Evolutionary conservation across 1,140 invertebrate genomes (phyloP).

Genomic region (Nylanderia fulva): DNA sequence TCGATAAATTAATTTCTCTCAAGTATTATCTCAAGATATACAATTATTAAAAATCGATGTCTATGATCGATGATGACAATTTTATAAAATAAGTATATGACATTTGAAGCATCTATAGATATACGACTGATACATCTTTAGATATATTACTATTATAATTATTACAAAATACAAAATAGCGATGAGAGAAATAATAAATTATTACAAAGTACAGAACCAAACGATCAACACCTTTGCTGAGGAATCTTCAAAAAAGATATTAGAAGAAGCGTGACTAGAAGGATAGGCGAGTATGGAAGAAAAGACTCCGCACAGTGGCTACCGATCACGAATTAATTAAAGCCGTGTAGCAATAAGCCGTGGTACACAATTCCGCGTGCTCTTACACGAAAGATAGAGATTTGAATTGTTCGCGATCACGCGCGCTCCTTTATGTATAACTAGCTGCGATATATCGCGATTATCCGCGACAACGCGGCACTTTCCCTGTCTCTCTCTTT

Average conservation of each 20-base stretch:
- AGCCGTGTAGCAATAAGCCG: constrained; percentile 80
- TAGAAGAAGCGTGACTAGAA: background rate
- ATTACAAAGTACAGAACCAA: background rate
- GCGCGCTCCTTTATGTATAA: constrained; percentile 78
- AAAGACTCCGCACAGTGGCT: constrained; percentile 61
- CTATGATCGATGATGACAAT: background rate
- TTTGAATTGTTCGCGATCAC: constrained; percentile 84
- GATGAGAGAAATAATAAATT: background rate
- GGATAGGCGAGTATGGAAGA: constrained; percentile 27
- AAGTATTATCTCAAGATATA: background rate
- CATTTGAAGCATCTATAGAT: background rate
- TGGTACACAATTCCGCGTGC: constrained; percentile 78
- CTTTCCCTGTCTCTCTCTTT: constrained; percentile 15
- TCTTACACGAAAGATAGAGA: constrained; percentile 81
- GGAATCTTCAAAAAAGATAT: constrained; percentile 46
- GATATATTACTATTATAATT: too few relatives aligned
- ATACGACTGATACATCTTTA: too few relatives aligned
- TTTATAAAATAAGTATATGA: background rate
- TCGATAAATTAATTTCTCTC: constrained; percentile 3
- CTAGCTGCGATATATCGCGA: constrained; percentile 78
- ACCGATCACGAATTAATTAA: constrained; percentile 85
- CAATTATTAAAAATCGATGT: constrained; percentile 25
- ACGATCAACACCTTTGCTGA: background rate
- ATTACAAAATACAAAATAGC: too few relatives aligned
- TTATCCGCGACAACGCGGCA: constrained; percentile 69